Evolutionary conservation across 2,797 vertebrate genomes (phyloP).

Genomic region (Anas bahamensis): DNA sequence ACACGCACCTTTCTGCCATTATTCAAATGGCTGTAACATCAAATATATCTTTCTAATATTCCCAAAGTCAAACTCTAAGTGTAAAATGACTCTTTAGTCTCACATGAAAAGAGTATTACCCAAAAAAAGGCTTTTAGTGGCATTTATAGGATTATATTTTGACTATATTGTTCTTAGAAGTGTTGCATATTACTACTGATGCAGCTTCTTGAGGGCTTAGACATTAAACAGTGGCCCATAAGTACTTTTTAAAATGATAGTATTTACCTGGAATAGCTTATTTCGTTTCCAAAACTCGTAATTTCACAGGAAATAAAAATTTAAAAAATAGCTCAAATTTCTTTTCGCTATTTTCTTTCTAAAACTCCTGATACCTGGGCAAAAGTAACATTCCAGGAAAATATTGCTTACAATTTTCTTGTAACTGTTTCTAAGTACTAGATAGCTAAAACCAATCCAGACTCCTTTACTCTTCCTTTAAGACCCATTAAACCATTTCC

Average conservation of each 20-base stretch:
- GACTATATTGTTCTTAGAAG: neutral
- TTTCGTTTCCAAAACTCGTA: neutral
- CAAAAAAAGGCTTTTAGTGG: neutral
- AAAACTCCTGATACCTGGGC: fast-evolving
- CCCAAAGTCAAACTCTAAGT: no score
- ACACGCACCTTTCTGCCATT: fast-evolving
- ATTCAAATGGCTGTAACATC: neutral
- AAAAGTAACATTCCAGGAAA: neutral
- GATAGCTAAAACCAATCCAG: neutral
- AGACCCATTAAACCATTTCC: neutral
- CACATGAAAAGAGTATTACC: neutral
- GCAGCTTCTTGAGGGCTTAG: neutral
- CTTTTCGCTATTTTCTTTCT: neutral
- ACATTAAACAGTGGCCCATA: neutral
- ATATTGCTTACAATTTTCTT: neutral
- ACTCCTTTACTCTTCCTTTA: neutral
- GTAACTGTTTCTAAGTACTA: neutral
- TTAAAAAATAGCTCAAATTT: neutral
- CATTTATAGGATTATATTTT: neutral
- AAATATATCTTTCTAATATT: neutral
- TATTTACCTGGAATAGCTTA: fast-evolving
- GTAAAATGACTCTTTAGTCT: neutral
- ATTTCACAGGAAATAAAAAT: neutral
- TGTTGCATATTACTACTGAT: neutral
- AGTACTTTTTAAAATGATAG: neutral